Evolutionary conservation across 1,140 invertebrate species (phyloP), one percentile per base, ranked within the genome.

Genomic region (Cataglyphis hispanica): DNA sequence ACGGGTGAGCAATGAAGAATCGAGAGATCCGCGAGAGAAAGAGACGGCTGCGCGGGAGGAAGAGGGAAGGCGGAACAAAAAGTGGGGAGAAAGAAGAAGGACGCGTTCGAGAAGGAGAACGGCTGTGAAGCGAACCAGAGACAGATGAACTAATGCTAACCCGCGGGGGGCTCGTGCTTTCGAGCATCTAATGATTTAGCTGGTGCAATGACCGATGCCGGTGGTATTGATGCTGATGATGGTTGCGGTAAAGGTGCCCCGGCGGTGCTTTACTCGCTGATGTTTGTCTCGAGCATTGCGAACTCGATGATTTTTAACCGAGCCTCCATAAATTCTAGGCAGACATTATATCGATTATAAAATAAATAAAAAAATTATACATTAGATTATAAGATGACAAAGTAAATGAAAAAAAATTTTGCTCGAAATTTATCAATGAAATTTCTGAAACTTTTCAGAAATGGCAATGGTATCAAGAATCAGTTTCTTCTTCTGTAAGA

Each of bases 121-220:
- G 91, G 91, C 90, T 90, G 91, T 91, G 89, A 92, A 90, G 91
- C 91, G 87, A 92, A 91, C 84, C 90, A 91, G 93, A 94, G 93
- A 95, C 93, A 92, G 93, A 94, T 94, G 92, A 94, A 95, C 94
- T 94, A 94, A 94, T 94, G 93, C 93, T 91, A 93, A 90, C 93
- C 93, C 83, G 86, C 92, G 81, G 93, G 93, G 92, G 94, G 93
- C 87, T 70, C 87, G 91, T 93, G 92, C 92, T 94, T 93, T 92
- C 91, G 92, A 93, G 87, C 90, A 85, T 94, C 93, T 94, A 94
- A 94, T 95, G 92, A 95, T 95, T 94, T 94, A 94, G 91, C 89
- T 89, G 89, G 86, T 90, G 88, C 89, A 90, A 90, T 84, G 89
- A 87, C 86, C 46, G 46, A 88, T 75, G 77, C 88, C 83, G 81